Percentiles rank a stretch among this genome's conserved stretches.
These are phyloP conservation scores for Girardinus metallicus DNA, from an alignment of 2,797 vertebrate species.

Conservation along the genomic window DNA sequence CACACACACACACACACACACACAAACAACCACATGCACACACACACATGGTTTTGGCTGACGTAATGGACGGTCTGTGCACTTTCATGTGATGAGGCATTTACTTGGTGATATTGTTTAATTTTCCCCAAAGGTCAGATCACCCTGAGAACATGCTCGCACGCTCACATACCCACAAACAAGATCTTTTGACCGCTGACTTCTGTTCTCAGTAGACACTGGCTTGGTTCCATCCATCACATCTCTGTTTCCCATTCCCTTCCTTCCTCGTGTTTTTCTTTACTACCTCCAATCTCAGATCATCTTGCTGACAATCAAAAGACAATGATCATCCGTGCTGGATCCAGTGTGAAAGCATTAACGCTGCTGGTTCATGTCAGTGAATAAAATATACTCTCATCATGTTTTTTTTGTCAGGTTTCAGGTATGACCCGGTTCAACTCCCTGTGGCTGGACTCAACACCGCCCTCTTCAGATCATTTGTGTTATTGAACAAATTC, in stretches of 20 bases:
- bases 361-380: conserved; percentile 29
- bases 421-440: conserved; percentile 40
- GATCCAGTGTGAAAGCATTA: conserved; percentile 8
- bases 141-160: conserved; percentile 35
- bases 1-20: conserved; percentile 11
- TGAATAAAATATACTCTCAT: conserved; percentile 12
- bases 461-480: conserved; percentile 67
- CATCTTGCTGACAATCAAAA: conserved; percentile 36
- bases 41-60: conserved; percentile 53
- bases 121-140: conserved; percentile 48
- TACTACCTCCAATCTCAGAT: conserved; percentile 35
- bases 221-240: conserved; percentile 67
- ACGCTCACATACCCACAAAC: conserved; percentile 6
- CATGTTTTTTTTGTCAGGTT: conserved; percentile 31
- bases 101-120: conserved; percentile 57
- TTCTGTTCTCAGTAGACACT: conserved; percentile 69
- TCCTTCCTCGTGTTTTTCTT: conserved; percentile 63
- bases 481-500: conserved; percentile 23
- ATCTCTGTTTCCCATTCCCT: conserved; percentile 58
- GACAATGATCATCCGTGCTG: conserved; percentile 27
- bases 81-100: conserved; percentile 60
- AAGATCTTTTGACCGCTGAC: conserved; percentile 62
- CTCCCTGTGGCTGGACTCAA: conserved; percentile 38
- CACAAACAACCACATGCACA: conserved; percentile 16
- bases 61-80: conserved; percentile 42